Percentiles rank a stretch among this genome's conserved stretches.
phyloP scores from a whole-genome alignment of 2,797 vertebrate genomes.

The Sparidentex hasta region DNA sequence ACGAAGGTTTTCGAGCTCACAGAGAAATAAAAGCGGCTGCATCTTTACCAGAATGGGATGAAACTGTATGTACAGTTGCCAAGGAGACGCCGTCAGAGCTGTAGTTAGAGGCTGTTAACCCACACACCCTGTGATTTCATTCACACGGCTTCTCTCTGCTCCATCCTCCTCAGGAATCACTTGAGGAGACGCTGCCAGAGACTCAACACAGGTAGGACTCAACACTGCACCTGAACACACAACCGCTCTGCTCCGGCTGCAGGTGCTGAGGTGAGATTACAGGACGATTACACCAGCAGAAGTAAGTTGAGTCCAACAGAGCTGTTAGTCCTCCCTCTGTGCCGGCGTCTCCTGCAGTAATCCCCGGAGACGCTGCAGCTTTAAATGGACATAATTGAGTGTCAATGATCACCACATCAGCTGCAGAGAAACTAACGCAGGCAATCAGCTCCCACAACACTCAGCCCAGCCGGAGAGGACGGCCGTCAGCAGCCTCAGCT shows the following conservation, averaged over 20 bases:
- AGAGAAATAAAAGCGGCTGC: background rate
- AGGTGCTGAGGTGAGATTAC: background rate
- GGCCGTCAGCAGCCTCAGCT: constrained; percentile 74
- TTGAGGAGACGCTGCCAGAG: constrained; percentile 31
- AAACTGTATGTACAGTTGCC: constrained; percentile 72
- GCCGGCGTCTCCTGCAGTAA: constrained; percentile 7
- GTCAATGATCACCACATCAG: constrained; percentile 71
- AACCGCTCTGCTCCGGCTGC: background rate
- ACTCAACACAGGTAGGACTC: constrained; percentile 60
- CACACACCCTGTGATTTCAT: constrained; percentile 51
- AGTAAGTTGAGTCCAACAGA: constrained; percentile 19
- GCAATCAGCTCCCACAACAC: constrained; percentile 30
- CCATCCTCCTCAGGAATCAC: constrained; percentile 55
- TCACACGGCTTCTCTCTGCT: constrained; percentile 25
- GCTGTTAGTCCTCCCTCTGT: constrained; percentile 11
- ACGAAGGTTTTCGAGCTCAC: background rate
- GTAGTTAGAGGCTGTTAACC: constrained; percentile 50
- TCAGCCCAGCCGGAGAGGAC: too few relatives aligned
- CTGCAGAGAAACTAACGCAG: constrained; percentile 65
- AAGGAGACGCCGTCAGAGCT: constrained; percentile 65
- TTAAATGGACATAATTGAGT: constrained; percentile 73
- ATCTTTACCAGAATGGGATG: constrained; percentile 60
- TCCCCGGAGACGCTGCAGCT: constrained; percentile 63
- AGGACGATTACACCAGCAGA: background rate
- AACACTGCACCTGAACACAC: background rate